Evolutionary conservation across 2,113 vertebrate species (phyloP), one percentile per base, ranked within the genome.

Genomic region (Cyanoliseus patagonus): DNA sequence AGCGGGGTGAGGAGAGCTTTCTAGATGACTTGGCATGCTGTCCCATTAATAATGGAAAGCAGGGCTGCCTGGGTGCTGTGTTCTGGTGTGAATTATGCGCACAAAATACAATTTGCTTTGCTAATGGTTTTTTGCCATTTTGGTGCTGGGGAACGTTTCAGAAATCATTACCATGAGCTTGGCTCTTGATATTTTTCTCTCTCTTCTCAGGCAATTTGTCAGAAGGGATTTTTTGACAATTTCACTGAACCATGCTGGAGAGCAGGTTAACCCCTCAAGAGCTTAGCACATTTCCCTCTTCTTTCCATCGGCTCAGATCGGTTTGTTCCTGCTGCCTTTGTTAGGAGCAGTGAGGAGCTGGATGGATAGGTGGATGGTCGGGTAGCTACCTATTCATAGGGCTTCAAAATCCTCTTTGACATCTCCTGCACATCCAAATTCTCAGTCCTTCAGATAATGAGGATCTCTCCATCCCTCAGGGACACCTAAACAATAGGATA

Each of bases 141-240:
- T 89, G 97, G 96, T 95, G 94, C 91, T 78, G 76, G 88, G 85
- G 94, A 98, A 96, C 87, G 97, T 97, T 96, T 96, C 95, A 97
- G 97, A 96, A 97, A 97, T 97, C 97, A 97, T 98, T 97, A 95
- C 92, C 94, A 64, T 76, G 93, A 57, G 1, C 94, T 87, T 27
- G 28, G 85, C 93, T 92, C 92, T 95, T 94, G 75, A 83, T 86
- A 68, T 92, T 95, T 93, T 93, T 94, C 59, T 94, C 96, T 96
- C 96, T 97, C 86, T 96, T 97, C 96, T 90, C 92, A 96, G 96
- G 97, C 97, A 96, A 97, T 98, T 98, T 98, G 97, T 97, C 97
- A 98, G 97, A 97, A 97, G 94, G 94, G 96, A 97, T 97, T 95
- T 97, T 95, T 97, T 97, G 96, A 95, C 96, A 94, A 97, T 95